These are phyloP conservation scores for Rotaria macrura DNA, from an alignment of 2,888 invertebrate species.

Conservation along the genomic window DNA sequence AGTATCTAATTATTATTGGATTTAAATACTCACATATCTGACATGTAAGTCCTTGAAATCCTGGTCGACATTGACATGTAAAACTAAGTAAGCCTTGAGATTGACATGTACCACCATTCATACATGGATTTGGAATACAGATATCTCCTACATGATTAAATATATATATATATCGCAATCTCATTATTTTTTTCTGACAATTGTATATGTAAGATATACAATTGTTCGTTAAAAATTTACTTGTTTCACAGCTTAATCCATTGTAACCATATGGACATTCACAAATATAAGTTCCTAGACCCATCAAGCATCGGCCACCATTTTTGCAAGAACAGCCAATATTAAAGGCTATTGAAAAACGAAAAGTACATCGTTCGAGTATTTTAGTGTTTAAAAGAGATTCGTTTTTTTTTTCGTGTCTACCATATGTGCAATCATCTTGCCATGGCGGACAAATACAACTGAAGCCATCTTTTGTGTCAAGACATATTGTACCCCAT, in stretches of 20 bases:
- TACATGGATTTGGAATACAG: conserved; percentile 34
- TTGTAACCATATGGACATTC: conserved; percentile 26
- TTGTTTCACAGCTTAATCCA: conserved; percentile 26
- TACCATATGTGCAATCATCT: conserved; percentile 29
- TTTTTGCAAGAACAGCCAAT: conserved; percentile 31
- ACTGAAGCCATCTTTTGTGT: conserved; percentile 28
- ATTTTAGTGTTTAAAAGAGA: neutral
- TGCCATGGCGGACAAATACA: conserved; percentile 28
- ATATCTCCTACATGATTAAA: conserved; percentile 24
- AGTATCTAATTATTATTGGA: neutral
- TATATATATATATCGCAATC: too few relatives aligned
- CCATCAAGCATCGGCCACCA: conserved; percentile 25
- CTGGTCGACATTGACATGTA: conserved; percentile 27
- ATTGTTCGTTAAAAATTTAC: neutral
- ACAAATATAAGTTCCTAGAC: conserved; percentile 18
- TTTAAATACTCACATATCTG: conserved; percentile 28
- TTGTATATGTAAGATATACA: too few relatives aligned
- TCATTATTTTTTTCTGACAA: too few relatives aligned
- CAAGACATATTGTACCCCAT: conserved; percentile 25
- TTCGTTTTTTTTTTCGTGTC: too few relatives aligned
- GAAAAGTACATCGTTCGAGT: too few relatives aligned
- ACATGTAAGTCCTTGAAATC: conserved; percentile 31
- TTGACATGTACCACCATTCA: conserved; percentile 30
- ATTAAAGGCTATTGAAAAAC: neutral
- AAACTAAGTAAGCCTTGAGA: conserved; percentile 24